Evolutionary conservation across 2,888 invertebrate species (phyloP).

Genomic region (Allophyes oxyacanthae): DNA sequence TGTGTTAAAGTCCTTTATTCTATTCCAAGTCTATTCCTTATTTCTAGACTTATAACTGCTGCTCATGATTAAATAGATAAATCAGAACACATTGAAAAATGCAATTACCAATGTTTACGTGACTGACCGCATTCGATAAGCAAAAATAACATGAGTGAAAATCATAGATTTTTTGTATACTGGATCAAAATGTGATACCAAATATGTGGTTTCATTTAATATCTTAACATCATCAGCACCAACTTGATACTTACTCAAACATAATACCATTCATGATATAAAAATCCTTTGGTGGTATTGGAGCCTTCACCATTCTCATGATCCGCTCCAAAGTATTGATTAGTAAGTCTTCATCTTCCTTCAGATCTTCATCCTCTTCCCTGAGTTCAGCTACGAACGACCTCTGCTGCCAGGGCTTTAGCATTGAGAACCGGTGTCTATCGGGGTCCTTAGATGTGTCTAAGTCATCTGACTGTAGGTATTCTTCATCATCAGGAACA

Average conservation of each 20-base stretch:
- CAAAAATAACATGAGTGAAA: too few relatives aligned
- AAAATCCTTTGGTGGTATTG: conserved; percentile 67
- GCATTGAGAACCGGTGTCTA: conserved; percentile 46
- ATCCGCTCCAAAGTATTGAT: conserved; percentile 69
- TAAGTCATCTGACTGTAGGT: conserved; percentile 5
- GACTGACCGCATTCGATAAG: too few relatives aligned
- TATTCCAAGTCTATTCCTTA: too few relatives aligned
- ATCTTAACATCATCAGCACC: too few relatives aligned
- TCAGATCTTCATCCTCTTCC: conserved; percentile 68
- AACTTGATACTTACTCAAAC: conserved; percentile 76
- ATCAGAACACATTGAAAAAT: too few relatives aligned
- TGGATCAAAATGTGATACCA: too few relatives aligned
- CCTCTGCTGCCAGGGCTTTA: conserved; percentile 55
- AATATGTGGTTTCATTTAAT: too few relatives aligned
- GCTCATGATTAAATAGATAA: too few relatives aligned
- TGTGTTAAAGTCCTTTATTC: too few relatives aligned
- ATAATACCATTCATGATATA: conserved; percentile 65
- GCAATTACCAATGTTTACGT: too few relatives aligned
- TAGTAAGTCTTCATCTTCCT: conserved; percentile 63
- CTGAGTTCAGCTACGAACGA: conserved; percentile 74
- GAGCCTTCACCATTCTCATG: conserved; percentile 72
- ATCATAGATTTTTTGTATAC: too few relatives aligned
- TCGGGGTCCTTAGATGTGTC: background rate
- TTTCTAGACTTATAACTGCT: too few relatives aligned
- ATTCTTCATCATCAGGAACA: conserved; percentile 13